Evolutionary conservation across 2,888 invertebrate genomes (phyloP), one percentile per base, ranked within the genome.

Genomic region (Chymomyza caudatula): DNA sequence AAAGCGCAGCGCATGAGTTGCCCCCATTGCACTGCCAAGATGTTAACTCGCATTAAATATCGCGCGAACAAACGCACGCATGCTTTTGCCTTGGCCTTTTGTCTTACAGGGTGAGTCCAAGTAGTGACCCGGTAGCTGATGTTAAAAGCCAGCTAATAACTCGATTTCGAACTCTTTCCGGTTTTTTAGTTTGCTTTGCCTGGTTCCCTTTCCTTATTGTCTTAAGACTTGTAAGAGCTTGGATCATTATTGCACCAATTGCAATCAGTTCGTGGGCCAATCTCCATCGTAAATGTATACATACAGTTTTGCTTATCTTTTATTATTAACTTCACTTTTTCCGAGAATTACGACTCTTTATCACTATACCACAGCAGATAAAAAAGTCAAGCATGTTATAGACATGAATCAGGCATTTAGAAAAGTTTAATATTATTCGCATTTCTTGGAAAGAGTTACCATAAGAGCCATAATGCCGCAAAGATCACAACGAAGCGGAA

Each of bases 171-270:
- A 13, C 2, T 8, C 8, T 8, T 6, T 57, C 17, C 15, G 15
- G 2, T 13, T 42, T 59, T 44, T 4, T 56, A 80, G 75, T 0
- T 57, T 76, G 0, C 0, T 80, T 2, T 86, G 75, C 29, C 23
- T 77, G 20, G 68, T 55, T 2, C 86, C 86, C 0, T 15, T 83
- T 52, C 86, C 86, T 0, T 83, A 85, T 25, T 73, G 65, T 61
- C 60, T 83, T 17, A 72, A 72, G 11, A 72, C 74, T 19, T 85
- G 80, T 63, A 65, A 72, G 62, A 76, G 67, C 13, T 37, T 64
- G 13, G 71, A 81, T 60, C 84, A 83, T 23, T 78, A 74, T 57
- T 81, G 81, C 69, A 65, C 53, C 25, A 66, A 69, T 23, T 81
- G 85, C 51, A 74, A 84, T 62, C 76, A 76, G 22, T 85, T 70